Conservation (phyloP, 2,113 vertebrate species). For the Lophochroa leadbeateri region DNA sequence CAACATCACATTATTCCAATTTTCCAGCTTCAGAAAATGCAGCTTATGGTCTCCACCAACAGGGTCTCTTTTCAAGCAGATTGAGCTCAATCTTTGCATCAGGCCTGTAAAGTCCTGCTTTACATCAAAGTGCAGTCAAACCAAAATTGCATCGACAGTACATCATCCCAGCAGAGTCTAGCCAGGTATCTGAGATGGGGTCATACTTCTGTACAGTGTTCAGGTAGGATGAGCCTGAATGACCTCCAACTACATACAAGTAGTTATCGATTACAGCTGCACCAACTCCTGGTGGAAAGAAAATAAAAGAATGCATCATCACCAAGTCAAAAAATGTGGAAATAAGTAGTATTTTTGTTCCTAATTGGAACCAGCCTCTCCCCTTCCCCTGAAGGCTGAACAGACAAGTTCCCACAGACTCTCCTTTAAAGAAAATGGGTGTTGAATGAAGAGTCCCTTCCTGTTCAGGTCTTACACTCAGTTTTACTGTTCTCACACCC, state of each 20-base stretch:
- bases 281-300: slow-evolving; percentile 83
- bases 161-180: slow-evolving; percentile 95
- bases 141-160: slow-evolving; percentile 98
- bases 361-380: accelerated
- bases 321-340: background rate
- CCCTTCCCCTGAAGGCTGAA: accelerated
- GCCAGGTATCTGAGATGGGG: slow-evolving; percentile 92
- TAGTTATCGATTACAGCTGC: slow-evolving; percentile 94
- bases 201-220: slow-evolving; percentile 96
- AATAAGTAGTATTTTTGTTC: accelerated
- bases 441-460: accelerated
- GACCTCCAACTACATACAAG: slow-evolving; percentile 97
- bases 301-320: background rate
- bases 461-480: no score
- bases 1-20: background rate
- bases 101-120: slow-evolving; percentile 35
- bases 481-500: accelerated
- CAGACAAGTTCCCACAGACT: accelerated
- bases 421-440: accelerated
- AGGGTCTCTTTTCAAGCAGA: slow-evolving; percentile 24
- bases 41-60: slow-evolving; percentile 35
- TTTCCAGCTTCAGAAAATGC: background rate
- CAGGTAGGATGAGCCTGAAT: slow-evolving; percentile 96
- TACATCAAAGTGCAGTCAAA: slow-evolving; percentile 91
- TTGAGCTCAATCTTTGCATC: background rate